Evolutionary conservation across 2,113 vertebrate species (phyloP).

Genomic region (Entomyzon cyanotis): DNA sequence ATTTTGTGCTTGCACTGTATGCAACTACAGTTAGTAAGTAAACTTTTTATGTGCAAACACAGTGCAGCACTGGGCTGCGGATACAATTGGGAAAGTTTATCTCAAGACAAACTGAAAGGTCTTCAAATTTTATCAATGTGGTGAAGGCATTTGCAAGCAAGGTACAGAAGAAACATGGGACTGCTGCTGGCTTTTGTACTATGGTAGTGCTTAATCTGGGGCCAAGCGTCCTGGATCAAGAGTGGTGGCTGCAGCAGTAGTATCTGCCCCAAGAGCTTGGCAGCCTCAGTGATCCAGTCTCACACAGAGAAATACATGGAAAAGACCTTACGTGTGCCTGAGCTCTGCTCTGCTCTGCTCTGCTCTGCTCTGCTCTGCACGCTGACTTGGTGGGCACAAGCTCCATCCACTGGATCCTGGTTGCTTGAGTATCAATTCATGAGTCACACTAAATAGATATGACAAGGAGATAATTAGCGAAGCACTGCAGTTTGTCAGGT

Average conservation of each 20-base stretch:
- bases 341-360: background rate
- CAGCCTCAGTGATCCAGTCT: background rate
- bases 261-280: background rate
- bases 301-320: background rate
- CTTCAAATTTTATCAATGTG: background rate
- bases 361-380: background rate
- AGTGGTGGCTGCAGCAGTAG: background rate
- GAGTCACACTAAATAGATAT: conserved; percentile 43
- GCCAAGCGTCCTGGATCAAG: background rate
- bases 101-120: background rate
- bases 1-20: background rate
- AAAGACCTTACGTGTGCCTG: fast-evolving
- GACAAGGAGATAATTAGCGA: conserved; percentile 49
- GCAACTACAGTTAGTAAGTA: background rate
- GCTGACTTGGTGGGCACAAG: background rate
- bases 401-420: background rate
- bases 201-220: background rate
- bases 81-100: background rate
- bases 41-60: background rate
- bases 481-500: conserved; percentile 57
- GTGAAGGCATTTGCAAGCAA: background rate
- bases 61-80: background rate
- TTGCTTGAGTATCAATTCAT: background rate
- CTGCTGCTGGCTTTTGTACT: background rate
- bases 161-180: background rate